Conservation (phyloP, 2,888 invertebrate genomes). For the Tenthredo mesomela region DNA sequence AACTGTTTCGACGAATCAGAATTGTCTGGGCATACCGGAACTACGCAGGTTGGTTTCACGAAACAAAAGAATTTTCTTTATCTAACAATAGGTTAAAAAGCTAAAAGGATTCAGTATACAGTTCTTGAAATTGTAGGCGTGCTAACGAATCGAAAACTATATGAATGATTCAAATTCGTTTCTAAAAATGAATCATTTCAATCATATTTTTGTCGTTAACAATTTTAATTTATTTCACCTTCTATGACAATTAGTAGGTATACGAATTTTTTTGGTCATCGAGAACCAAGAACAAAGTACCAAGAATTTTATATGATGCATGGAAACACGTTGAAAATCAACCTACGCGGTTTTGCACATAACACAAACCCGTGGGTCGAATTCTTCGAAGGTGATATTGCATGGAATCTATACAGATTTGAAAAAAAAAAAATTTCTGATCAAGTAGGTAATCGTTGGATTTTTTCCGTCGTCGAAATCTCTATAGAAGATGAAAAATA, state of each 20-base stretch:
- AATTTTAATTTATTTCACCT: background rate
- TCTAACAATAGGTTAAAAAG: background rate
- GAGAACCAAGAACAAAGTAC: conserved; percentile 6
- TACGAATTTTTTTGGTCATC: no score
- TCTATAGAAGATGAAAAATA: background rate
- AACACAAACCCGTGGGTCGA: conserved; percentile 3
- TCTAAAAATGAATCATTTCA: background rate
- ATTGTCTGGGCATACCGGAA: conserved; percentile 26
- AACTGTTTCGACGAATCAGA: conserved; percentile 34
- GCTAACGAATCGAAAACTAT: background rate
- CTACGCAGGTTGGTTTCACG: conserved; percentile 15
- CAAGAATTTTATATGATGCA: conserved; percentile 28
- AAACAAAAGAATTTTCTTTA: conserved; percentile 18
- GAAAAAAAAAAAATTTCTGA: background rate
- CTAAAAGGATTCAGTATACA: background rate
- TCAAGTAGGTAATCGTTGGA: background rate
- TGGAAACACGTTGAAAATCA: conserved; percentile 3
- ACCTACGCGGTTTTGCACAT: conserved; percentile 4
- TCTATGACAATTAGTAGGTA: background rate
- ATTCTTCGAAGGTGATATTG: conserved; percentile 25
- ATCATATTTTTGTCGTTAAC: background rate
- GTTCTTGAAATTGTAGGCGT: background rate
- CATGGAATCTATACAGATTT: background rate
- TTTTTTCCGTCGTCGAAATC: background rate
- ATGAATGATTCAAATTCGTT: background rate